These are phyloP conservation scores for Perizoma affinitatum DNA, from an alignment of 2,888 invertebrate species.

Conservation along the genomic window DNA sequence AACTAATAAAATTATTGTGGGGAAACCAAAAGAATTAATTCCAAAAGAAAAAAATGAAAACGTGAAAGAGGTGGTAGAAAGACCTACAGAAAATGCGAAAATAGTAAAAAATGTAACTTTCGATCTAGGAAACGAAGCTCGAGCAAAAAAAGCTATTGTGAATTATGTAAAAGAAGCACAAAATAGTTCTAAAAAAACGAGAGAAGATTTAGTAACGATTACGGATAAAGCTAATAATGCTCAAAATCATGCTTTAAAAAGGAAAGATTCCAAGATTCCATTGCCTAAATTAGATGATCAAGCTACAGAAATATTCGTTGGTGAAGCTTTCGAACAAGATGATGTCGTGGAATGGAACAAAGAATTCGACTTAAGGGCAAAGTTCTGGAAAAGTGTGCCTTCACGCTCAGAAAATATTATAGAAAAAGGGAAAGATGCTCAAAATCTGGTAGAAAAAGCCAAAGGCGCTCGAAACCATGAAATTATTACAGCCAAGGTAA, in stretches of 20 bases:
- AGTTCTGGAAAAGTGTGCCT: conserved; percentile 56
- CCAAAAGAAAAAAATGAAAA: too few relatives aligned
- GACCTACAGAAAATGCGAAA: background rate
- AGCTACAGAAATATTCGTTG: background rate
- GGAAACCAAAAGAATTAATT: too few relatives aligned
- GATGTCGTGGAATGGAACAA: conserved; percentile 53
- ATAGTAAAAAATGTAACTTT: background rate
- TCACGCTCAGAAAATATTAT: background rate
- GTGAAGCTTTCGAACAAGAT: conserved; percentile 15
- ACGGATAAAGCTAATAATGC: background rate
- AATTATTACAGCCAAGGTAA: too few relatives aligned
- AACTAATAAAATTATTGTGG: too few relatives aligned
- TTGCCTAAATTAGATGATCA: background rate
- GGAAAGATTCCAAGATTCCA: background rate
- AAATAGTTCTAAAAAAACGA: conserved; percentile 2
- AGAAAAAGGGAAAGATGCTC: background rate
- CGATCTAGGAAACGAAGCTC: background rate
- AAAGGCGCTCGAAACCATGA: background rate
- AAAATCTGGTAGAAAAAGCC: too few relatives aligned
- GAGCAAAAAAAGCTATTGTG: too few relatives aligned
- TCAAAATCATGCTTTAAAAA: background rate
- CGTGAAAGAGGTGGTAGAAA: too few relatives aligned
- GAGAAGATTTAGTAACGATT: background rate
- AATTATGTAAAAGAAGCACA: background rate
- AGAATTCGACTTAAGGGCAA: conserved; percentile 61